phyloP scores from a whole-genome alignment of 92 coral and sea anemone genomes.

The Meandrina meandrites region DNA sequence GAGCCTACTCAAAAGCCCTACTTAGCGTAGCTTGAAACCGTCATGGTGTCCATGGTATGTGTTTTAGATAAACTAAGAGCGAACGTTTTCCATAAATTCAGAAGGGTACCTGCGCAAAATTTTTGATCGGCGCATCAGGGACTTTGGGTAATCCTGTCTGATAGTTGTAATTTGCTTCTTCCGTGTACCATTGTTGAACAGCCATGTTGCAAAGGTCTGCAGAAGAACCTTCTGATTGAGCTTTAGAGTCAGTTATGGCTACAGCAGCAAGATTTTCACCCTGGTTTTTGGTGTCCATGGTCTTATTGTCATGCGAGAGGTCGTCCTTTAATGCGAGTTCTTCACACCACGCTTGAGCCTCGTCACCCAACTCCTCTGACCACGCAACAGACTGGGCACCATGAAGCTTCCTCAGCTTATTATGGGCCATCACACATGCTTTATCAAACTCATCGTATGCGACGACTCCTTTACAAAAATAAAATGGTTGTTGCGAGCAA shows the following conservation, averaged over 20 bases:
- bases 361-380: no score
- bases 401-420: no score
- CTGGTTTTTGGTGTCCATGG: constrained; percentile 51
- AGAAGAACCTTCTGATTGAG: constrained; percentile 35
- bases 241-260: constrained; percentile 48
- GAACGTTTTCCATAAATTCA: background rate
- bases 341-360: no score
- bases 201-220: constrained; percentile 44
- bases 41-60: no score
- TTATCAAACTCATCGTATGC: constrained; percentile 58
- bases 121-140: constrained; percentile 49
- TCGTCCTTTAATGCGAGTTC: constrained; percentile 61
- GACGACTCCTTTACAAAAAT: background rate
- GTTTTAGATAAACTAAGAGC: no score
- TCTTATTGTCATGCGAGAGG: constrained; percentile 65
- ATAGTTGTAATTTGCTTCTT: constrained; percentile 69
- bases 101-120: constrained; percentile 77
- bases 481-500: background rate
- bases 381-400: no score
- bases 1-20: no score
- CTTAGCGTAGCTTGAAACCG: no score
- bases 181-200: no score
- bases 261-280: constrained; percentile 87
- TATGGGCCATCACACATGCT: no score
- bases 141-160: constrained; percentile 55